phyloP scores from a whole-genome alignment of 2,888 invertebrate genomes.

The Dimorphilus gyrociliatus region DNA sequence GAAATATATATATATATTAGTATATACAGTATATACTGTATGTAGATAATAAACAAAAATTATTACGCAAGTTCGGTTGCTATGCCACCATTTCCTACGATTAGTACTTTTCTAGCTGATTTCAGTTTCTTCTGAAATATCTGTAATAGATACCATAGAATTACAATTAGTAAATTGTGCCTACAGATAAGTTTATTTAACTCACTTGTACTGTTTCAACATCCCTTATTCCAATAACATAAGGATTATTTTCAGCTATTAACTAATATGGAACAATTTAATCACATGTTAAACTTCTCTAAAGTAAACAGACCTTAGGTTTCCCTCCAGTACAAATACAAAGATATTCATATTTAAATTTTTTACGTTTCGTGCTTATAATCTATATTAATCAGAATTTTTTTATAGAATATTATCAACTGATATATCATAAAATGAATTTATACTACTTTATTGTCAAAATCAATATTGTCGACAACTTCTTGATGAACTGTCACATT shows the following conservation, averaged over 20 bases:
- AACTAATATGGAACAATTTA: conserved; percentile 15
- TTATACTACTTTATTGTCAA: conserved; percentile 34
- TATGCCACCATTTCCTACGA: conserved; percentile 95
- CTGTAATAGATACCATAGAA: conserved; percentile 5
- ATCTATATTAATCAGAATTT: neutral
- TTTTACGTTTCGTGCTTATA: conserved; percentile 8
- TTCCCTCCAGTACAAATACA: conserved; percentile 80
- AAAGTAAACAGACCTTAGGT: conserved; percentile 47
- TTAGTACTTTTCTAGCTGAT: conserved; percentile 52
- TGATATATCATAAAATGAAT: too few species aligned
- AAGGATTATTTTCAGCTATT: conserved; percentile 34
- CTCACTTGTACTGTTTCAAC: conserved; percentile 63
- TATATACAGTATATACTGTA: neutral
- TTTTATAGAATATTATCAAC: neutral
- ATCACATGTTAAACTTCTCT: neutral
- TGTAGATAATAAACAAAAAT: neutral
- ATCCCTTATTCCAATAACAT: conserved; percentile 74
- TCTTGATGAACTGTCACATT: conserved; percentile 49
- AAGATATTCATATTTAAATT: conserved; percentile 56
- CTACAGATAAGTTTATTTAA: conserved; percentile 15
- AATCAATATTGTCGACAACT: conserved; percentile 25
- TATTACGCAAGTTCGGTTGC: conserved; percentile 74
- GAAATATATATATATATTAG: conserved; percentile 1
- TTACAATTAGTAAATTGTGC: conserved; percentile 3
- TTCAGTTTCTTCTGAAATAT: conserved; percentile 44